These are phyloP conservation scores for Trinectes maculatus DNA, from an alignment of 2,113 vertebrate species.

Conservation along the genomic window DNA sequence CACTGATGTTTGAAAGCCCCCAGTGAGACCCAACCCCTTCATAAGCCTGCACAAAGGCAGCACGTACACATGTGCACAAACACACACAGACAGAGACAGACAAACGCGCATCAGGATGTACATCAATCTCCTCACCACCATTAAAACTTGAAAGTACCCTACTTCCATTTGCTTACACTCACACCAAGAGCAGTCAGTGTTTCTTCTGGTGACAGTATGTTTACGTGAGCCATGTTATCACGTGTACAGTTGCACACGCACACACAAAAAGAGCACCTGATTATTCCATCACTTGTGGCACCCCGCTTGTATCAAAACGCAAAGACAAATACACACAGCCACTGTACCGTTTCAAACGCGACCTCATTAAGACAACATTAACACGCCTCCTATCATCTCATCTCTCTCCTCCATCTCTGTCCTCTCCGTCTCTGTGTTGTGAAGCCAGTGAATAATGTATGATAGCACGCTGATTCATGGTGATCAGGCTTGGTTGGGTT, in stretches of 20 bases:
- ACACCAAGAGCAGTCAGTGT: conserved; percentile 34
- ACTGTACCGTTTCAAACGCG: conserved; percentile 50
- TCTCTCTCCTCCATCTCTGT: conserved; percentile 35
- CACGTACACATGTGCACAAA: conserved; percentile 7
- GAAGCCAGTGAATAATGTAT: conserved; percentile 75
- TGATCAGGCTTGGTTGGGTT: conserved; percentile 56
- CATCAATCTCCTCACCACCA: not conserved
- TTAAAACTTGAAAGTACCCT: conserved; percentile 33
- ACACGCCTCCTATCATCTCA: conserved; percentile 63
- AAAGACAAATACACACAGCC: conserved; percentile 16
- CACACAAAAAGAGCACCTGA: conserved; percentile 29
- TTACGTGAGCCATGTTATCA: too few species aligned
- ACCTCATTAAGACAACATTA: conserved; percentile 80
- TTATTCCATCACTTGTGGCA: conserved; percentile 44
- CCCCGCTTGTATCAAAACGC: conserved; percentile 25
- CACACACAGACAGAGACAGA: too few species aligned
- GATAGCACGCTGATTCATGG: conserved; percentile 67
- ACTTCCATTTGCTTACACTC: conserved; percentile 23
- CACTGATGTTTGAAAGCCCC: conserved; percentile 69
- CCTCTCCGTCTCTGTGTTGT: conserved; percentile 30
- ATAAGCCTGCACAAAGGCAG: conserved; percentile 30
- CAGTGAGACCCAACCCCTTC: conserved; percentile 52
- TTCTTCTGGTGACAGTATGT: conserved; percentile 51
- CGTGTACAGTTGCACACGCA: too few species aligned
- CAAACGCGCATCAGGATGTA: too few species aligned